Percentiles rank a stretch among this genome's conserved stretches.
phyloP scores from a whole-genome alignment of 2,888 invertebrate species.

The Anticlea derivata region DNA sequence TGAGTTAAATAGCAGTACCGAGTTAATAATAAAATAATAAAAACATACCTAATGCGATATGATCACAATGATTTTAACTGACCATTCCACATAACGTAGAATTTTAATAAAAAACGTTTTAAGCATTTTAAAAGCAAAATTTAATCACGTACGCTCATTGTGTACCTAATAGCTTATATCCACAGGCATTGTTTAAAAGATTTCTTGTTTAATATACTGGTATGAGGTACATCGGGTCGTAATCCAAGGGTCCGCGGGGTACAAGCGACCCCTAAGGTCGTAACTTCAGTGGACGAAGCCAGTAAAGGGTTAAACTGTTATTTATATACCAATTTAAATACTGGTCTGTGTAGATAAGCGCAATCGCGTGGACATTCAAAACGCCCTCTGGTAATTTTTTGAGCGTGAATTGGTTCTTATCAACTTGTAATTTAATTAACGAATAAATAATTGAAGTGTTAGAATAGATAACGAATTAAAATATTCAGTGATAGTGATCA shows the following conservation, averaged over 20 bases:
- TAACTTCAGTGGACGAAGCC: conserved; percentile 61
- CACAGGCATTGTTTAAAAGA: conserved; percentile 60
- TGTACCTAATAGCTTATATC: conserved; percentile 45
- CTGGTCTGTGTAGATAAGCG: conserved; percentile 66
- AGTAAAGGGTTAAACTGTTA: conserved; percentile 70
- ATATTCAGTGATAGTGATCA: conserved; percentile 3
- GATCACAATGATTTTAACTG: background rate
- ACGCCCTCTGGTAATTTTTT: conserved; percentile 23
- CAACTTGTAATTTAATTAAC: conserved; percentile 14
- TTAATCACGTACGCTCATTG: conserved; percentile 50
- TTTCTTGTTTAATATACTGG: conserved; percentile 56
- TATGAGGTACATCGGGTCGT: conserved; percentile 31
- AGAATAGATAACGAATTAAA: conserved; percentile 16
- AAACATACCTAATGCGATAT: background rate
- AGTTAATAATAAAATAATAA: too few relatives aligned
- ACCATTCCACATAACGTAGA: conserved; percentile 18
- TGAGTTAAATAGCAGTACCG: too few relatives aligned
- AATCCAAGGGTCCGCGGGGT: conserved; percentile 42
- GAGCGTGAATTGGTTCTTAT: conserved; percentile 29
- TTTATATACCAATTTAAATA: conserved; percentile 82
- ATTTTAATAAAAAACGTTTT: conserved; percentile 14
- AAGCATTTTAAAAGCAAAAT: conserved; percentile 42
- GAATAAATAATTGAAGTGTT: conserved; percentile 9
- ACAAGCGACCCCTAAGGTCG: conserved; percentile 61
- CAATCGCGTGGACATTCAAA: conserved; percentile 13